phyloP scores from a whole-genome alignment of 2,888 invertebrate genomes.

The Nasonia oneida region DNA sequence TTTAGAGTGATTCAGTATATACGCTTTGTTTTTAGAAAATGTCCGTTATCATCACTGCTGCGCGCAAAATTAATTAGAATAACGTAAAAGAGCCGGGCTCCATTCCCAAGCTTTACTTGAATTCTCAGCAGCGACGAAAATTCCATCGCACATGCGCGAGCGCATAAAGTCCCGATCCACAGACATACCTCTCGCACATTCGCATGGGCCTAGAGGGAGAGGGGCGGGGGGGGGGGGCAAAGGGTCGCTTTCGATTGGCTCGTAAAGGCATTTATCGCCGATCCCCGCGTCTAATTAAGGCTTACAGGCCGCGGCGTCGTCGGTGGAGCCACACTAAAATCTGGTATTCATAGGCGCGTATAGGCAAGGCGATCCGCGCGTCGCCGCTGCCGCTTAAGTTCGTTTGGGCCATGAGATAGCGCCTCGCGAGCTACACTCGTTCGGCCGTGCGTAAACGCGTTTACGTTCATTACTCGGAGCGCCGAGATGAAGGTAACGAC shows the following conservation, averaged over 20 bases:
- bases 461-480: conserved; percentile 56
- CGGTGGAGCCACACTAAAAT: conserved; percentile 67
- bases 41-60: background rate
- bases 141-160: background rate
- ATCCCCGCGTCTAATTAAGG: conserved; percentile 65
- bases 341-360: conserved; percentile 67
- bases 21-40: background rate
- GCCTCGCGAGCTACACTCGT: conserved; percentile 35
- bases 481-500: conserved; percentile 24
- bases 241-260: conserved; percentile 49
- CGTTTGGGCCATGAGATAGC: conserved; percentile 58
- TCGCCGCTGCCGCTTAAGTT: conserved; percentile 63
- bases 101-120: background rate
- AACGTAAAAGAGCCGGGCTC: too few relatives aligned
- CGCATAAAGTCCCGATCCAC: background rate
- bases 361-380: background rate
- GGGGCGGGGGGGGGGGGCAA: background rate
- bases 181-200: background rate
- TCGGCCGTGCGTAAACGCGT: conserved; percentile 59
- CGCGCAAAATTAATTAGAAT: too few relatives aligned
- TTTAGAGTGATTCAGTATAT: background rate
- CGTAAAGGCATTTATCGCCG: conserved; percentile 62
- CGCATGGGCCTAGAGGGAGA: background rate
- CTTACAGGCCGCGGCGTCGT: conserved; percentile 23
- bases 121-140: background rate